Evolutionary conservation across 2,888 invertebrate species (phyloP).

Genomic region (Omphaloscelis lunosa): DNA sequence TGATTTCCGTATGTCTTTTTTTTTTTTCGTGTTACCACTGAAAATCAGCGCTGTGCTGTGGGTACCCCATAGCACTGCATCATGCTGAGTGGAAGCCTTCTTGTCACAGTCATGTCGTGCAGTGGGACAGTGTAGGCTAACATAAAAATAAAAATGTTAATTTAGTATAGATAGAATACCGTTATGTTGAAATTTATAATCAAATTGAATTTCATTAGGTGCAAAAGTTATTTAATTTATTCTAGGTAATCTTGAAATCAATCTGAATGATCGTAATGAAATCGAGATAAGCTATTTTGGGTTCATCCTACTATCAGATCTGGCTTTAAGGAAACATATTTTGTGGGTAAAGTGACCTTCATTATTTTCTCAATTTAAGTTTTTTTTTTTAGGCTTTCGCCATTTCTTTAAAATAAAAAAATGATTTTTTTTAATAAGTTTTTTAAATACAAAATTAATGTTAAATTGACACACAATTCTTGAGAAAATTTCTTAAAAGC

Average conservation of each 20-base stretch:
- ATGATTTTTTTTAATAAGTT: neutral
- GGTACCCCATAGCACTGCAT: no score
- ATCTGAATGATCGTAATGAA: constrained; percentile 44
- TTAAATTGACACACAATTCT: neutral
- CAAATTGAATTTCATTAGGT: constrained; percentile 1
- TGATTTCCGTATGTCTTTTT: no score
- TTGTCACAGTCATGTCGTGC: no score
- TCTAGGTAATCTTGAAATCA: constrained; percentile 26
- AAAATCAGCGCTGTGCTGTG: no score
- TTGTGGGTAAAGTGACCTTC: neutral
- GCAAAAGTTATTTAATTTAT: constrained; percentile 28
- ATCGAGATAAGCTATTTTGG: constrained; percentile 44
- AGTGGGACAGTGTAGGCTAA: no score
- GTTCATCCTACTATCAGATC: constrained; percentile 6
- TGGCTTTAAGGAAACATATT: constrained; percentile 31
- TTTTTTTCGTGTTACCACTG: no score
- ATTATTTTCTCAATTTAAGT: constrained; percentile 2
- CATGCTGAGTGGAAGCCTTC: no score
- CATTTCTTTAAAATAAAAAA: neutral
- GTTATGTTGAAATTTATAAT: neutral
- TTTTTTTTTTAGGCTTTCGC: neutral
- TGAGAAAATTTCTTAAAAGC: neutral
- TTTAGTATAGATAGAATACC: neutral
- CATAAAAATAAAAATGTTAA: no score
- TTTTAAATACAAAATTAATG: neutral